Evolutionary conservation across 2,888 invertebrate species (phyloP).

Genomic region (Choristoneura rosaceana): DNA sequence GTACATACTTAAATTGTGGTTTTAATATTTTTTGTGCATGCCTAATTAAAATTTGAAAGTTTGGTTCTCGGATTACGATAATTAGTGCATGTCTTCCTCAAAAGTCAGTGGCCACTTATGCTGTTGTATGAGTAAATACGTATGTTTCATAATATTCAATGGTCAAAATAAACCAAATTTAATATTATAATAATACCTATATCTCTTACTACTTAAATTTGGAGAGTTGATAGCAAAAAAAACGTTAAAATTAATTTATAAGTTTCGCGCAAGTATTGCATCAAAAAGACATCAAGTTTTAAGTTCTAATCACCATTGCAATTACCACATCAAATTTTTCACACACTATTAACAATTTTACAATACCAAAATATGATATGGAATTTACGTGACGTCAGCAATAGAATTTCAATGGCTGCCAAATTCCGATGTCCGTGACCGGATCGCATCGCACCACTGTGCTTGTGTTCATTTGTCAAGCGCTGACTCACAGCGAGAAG

Average conservation of each 20-base stretch:
- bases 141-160: not conserved
- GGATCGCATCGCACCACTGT: slow-evolving; percentile 6
- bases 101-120: slow-evolving; percentile 6
- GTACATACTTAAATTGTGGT: slow-evolving; percentile 22
- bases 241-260: too few species aligned
- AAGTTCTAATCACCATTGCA: not conserved
- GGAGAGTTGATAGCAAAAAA: too few species aligned
- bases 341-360: too few species aligned
- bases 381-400: not conserved
- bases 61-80: slow-evolving; percentile 25
- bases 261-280: not conserved
- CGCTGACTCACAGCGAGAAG: slow-evolving; percentile 11
- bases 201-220: too few species aligned
- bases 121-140: slow-evolving; percentile 5
- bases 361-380: not conserved
- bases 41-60: slow-evolving; percentile 40
- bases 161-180: not conserved
- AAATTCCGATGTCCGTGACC: slow-evolving; percentile 11
- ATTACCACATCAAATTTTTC: not conserved
- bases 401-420: slow-evolving; percentile 14
- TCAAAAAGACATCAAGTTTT: not conserved
- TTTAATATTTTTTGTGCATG: slow-evolving; percentile 21
- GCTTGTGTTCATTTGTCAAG: not conserved
- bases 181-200: too few species aligned
- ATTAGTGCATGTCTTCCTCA: slow-evolving; percentile 34